Evolutionary conservation across 2,888 invertebrate species (phyloP).

Genomic region (Trissonchulus sp.): DNA sequence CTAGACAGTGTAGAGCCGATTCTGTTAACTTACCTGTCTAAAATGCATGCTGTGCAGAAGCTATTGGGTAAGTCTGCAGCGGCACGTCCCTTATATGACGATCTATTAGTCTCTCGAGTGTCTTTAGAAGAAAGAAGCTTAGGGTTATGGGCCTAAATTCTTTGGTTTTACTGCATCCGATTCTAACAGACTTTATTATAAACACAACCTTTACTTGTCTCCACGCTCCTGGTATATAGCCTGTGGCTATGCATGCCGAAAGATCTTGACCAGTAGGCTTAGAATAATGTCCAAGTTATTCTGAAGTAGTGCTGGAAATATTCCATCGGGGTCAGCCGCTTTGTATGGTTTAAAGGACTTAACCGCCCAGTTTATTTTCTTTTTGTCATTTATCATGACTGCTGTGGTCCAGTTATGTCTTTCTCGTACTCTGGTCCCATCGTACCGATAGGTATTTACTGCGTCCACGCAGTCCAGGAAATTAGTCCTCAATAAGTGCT

Average conservation of each 20-base stretch:
- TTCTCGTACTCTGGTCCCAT: too few species aligned
- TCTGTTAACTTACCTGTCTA: constrained; percentile 21
- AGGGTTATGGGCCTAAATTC: not conserved
- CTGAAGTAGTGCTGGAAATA: constrained; percentile 13
- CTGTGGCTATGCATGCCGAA: not conserved
- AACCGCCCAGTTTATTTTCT: constrained; percentile 9
- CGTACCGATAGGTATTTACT: too few species aligned
- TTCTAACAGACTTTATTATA: constrained; percentile 11
- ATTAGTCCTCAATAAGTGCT: too few species aligned
- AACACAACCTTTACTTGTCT: constrained; percentile 12
- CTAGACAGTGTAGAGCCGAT: too few species aligned
- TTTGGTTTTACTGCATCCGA: not conserved
- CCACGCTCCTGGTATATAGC: constrained; percentile 20
- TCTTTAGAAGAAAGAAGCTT: not conserved
- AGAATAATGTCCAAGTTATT: not conserved
- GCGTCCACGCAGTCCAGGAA: too few species aligned
- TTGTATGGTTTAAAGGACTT: constrained; percentile 23
- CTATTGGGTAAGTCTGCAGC: not conserved
- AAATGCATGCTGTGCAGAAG: constrained; percentile 17
- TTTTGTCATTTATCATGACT: not conserved
- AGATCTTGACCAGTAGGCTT: not conserved
- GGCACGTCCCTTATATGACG: not conserved
- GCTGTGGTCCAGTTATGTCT: too few species aligned
- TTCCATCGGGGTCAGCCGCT: constrained; percentile 25
- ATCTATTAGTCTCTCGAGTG: constrained; percentile 16